Percentiles rank a stretch among this genome's conserved stretches.
Conservation (phyloP, 2,797 vertebrate species). For the Melanotaenia pygmaea region DNA sequence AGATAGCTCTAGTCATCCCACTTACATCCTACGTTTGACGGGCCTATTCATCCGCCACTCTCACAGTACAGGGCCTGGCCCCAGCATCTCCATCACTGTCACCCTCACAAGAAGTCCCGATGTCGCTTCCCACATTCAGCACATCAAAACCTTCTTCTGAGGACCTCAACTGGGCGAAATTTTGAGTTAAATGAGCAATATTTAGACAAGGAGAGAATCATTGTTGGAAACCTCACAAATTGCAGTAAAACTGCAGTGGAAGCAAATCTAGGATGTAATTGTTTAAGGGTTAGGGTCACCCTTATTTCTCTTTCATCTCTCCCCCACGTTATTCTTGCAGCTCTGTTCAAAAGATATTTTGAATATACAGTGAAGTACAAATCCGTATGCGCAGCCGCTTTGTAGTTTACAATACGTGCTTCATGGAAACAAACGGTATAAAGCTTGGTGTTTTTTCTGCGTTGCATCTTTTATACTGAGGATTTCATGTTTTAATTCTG, state of each 20-base stretch:
- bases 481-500: too few species aligned
- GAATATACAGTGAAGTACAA: neutral
- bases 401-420: neutral
- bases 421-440: neutral
- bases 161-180: conserved; percentile 20
- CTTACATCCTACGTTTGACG: conserved; percentile 62
- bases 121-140: conserved; percentile 15
- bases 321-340: neutral
- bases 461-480: too few species aligned
- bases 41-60: conserved; percentile 59
- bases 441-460: neutral
- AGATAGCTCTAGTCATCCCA: conserved; percentile 69
- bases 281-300: neutral
- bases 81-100: conserved; percentile 34
- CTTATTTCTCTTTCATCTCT: neutral
- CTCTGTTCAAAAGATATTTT: neutral
- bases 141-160: conserved; percentile 26
- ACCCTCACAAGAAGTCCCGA: conserved; percentile 42
- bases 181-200: conserved; percentile 25
- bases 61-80: conserved; percentile 32
- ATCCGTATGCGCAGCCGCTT: neutral
- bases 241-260: conserved; percentile 31
- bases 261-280: conserved; percentile 7
- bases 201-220: conserved; percentile 23
- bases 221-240: conserved; percentile 20